phyloP scores from a whole-genome alignment of 2,113 vertebrate species.

The Apus apus region DNA sequence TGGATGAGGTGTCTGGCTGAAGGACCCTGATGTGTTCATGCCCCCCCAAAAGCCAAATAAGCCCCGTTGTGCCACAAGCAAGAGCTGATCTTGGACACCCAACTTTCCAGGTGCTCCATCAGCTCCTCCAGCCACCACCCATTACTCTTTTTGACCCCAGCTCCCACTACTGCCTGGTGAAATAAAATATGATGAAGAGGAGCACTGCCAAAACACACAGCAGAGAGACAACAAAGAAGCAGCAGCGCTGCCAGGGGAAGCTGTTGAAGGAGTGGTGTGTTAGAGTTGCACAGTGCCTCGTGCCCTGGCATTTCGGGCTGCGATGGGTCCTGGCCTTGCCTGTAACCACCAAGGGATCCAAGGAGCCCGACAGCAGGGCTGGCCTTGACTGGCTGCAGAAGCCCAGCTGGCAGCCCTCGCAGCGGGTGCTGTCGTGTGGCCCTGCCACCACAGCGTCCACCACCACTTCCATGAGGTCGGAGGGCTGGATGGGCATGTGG shows the following conservation, averaged over 20 bases:
- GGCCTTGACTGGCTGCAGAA: not conserved
- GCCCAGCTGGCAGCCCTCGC: conserved; percentile 78
- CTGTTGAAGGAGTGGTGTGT: fast-evolving
- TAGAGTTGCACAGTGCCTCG: fast-evolving
- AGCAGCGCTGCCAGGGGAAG: not conserved
- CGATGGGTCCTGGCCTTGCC: not conserved
- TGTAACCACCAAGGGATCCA: not conserved
- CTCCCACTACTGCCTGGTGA: fast-evolving
- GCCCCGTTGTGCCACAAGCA: fast-evolving
- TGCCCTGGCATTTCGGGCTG: fast-evolving
- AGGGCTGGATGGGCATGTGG: not conserved
- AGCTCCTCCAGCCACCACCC: not conserved
- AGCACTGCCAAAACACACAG: not conserved
- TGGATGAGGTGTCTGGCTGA: not conserved
- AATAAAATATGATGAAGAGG: not conserved
- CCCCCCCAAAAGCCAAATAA: not conserved
- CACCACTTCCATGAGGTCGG: conserved; percentile 2
- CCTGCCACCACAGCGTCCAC: not conserved
- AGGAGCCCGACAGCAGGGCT: not conserved
- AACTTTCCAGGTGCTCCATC: not conserved
- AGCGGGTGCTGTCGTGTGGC: conserved; percentile 48
- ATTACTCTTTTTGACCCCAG: fast-evolving
- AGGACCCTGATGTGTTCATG: fast-evolving
- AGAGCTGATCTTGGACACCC: not conserved
- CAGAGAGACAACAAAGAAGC: not conserved